Evolutionary conservation across 2,113 vertebrate species (phyloP).

Genomic region (Peromyscus maniculatus): DNA sequence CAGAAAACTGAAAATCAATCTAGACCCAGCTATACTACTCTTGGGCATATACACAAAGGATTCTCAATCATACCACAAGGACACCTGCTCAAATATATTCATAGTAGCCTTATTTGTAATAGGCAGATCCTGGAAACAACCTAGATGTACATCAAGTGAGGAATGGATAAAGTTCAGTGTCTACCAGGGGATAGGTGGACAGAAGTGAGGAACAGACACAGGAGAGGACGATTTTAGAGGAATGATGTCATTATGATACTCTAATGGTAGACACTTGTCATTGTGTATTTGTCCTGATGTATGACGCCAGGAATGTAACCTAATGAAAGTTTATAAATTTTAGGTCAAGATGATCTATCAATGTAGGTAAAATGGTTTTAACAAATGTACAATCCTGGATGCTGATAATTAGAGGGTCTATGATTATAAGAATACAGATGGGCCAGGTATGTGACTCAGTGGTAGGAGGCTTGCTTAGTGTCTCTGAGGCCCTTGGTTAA

Average conservation of each 20-base stretch:
- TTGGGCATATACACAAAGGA: too few species aligned
- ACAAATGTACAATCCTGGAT: neutral
- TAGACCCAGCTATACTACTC: too few species aligned
- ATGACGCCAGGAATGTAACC: neutral
- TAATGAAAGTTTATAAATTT: neutral
- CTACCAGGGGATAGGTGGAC: neutral
- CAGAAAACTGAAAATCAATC: too few species aligned
- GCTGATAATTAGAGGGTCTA: neutral
- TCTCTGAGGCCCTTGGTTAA: neutral
- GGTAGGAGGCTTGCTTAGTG: neutral
- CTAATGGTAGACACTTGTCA: neutral
- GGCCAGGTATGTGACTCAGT: neutral
- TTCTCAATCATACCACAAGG: too few species aligned
- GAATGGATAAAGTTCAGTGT: too few species aligned
- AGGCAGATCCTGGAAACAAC: too few species aligned
- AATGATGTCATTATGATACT: neutral
- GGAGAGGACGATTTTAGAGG: neutral
- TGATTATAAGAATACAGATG: neutral
- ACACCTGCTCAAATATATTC: too few species aligned
- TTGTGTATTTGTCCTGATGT: neutral
- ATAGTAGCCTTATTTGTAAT: too few species aligned
- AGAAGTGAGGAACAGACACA: too few species aligned
- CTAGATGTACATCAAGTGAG: too few species aligned
- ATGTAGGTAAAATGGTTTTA: neutral
- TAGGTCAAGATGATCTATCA: neutral